Evolutionary conservation across 37 sponge, comb jelly and placozoan genomes (phyloP).

Genomic region (Mnemiopsis leidyi): DNA sequence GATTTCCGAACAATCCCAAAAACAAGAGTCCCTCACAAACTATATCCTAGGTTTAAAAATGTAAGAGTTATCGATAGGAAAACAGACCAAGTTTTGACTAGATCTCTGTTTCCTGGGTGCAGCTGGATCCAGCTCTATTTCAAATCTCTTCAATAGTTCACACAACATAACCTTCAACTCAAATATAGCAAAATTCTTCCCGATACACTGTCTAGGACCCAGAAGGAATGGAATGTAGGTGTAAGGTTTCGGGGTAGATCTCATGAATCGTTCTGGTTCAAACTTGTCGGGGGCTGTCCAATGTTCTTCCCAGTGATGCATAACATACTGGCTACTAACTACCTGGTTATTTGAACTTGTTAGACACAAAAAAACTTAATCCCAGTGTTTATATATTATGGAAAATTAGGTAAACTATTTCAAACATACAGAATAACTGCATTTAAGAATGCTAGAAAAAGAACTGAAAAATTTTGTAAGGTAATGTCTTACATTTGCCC

Average conservation of each 20-base stretch:
- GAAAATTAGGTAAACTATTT: too few relatives aligned
- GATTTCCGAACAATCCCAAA: too few relatives aligned
- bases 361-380: too few relatives aligned
- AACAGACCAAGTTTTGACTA: not conserved
- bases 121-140: not conserved
- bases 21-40: too few relatives aligned
- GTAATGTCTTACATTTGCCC: not conserved
- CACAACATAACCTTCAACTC: not conserved
- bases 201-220: conserved; percentile 56
- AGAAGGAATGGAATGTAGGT: conserved; percentile 60
- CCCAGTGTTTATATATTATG: too few relatives aligned
- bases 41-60: not conserved
- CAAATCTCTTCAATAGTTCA: not conserved
- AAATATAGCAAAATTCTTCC: conserved; percentile 51
- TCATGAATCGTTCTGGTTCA: conserved; percentile 21
- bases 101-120: not conserved
- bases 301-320: conserved; percentile 32
- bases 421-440: too few relatives aligned
- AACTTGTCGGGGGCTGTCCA: not conserved
- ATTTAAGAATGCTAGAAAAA: too few relatives aligned
- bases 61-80: not conserved
- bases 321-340: not conserved
- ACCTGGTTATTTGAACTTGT: too few relatives aligned
- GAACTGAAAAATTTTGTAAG: too few relatives aligned
- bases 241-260: conserved; percentile 36